Conservation (phyloP, 2,888 invertebrate species). For the Merodon equestris region DNA sequence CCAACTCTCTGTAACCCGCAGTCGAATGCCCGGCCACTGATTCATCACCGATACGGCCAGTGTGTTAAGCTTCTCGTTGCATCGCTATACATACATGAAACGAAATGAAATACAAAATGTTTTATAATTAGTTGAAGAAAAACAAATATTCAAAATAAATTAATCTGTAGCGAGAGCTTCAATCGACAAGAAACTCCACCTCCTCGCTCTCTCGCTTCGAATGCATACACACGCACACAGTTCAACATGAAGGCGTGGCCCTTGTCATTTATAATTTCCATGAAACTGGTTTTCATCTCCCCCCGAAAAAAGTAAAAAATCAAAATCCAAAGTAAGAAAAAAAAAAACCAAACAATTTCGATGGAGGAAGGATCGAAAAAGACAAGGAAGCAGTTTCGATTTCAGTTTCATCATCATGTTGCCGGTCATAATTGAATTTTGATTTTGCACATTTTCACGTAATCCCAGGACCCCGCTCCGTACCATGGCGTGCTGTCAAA, state of each 20-base stretch:
- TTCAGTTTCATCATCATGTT: constrained; percentile 16
- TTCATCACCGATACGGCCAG: constrained; percentile 98
- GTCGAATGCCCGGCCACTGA: constrained; percentile 96
- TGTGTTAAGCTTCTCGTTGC: constrained; percentile 96
- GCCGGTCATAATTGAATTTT: constrained; percentile 50
- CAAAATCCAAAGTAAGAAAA: constrained; percentile 10
- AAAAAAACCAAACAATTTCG: constrained; percentile 35
- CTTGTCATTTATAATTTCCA: constrained; percentile 66
- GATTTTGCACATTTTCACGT: constrained; percentile 53
- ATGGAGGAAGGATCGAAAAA: constrained; percentile 3
- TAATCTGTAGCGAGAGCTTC: constrained; percentile 22
- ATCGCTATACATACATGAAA: constrained; percentile 91
- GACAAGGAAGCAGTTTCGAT: constrained; percentile 18
- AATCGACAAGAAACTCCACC: constrained; percentile 58
- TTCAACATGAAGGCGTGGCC: constrained; percentile 61
- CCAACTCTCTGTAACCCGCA: constrained; percentile 97
- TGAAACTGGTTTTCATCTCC: constrained; percentile 55
- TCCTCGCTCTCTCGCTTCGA: constrained; percentile 19
- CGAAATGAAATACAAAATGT: background rate
- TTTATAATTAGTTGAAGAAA: constrained; percentile 38
- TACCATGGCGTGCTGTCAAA: constrained; percentile 51
- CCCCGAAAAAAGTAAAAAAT: constrained; percentile 31
- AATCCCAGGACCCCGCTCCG: constrained; percentile 48
- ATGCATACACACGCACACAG: constrained; percentile 21
- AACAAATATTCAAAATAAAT: constrained; percentile 10